phyloP scores from a whole-genome alignment of 2,113 vertebrate genomes.

The Osmerus mordax region DNA sequence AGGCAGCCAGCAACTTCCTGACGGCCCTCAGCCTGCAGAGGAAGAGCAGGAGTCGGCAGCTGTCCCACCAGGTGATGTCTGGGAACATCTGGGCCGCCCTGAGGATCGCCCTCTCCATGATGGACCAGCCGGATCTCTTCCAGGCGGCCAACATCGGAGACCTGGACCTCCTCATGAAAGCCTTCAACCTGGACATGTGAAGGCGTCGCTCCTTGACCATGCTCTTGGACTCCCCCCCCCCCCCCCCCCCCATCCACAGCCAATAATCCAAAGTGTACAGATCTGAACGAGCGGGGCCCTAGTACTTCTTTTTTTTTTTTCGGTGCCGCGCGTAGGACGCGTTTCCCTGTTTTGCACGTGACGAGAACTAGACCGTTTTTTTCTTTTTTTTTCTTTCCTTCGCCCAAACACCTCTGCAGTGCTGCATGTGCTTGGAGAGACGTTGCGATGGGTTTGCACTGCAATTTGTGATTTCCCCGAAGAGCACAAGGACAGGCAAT shows the following conservation, averaged over 20 bases:
- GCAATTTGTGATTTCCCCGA: slow-evolving; percentile 68
- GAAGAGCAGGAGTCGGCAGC: slow-evolving; percentile 91
- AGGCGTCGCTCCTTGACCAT: no score
- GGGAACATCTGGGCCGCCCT: slow-evolving; percentile 98
- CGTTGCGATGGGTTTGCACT: slow-evolving; percentile 66
- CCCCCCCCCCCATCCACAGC: slow-evolving; percentile 28
- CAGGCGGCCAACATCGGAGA: slow-evolving; percentile 96
- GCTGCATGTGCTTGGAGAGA: slow-evolving; percentile 49
- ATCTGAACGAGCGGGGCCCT: slow-evolving; percentile 14
- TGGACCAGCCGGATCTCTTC: slow-evolving; percentile 97
- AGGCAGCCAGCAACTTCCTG: slow-evolving; percentile 97
- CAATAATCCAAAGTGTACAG: slow-evolving; percentile 68
- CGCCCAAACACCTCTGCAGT: slow-evolving; percentile 60
- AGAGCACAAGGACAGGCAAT: slow-evolving; percentile 71
- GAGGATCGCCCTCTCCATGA: slow-evolving; percentile 93
- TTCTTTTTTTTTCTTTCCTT: slow-evolving; percentile 19
- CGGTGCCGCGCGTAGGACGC: background rate
- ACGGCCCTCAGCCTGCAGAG: slow-evolving; percentile 93
- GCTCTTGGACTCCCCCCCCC: background rate
- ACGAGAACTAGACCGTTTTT: slow-evolving; percentile 30
- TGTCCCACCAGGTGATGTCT: slow-evolving; percentile 90
- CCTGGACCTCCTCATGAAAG: slow-evolving; percentile 90
- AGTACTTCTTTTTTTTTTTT: slow-evolving; percentile 1
- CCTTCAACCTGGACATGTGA: slow-evolving; percentile 93
- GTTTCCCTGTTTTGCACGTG: slow-evolving; percentile 8